A percentile compares a stretch with the other conserved stretches of the same genome.
These are phyloP conservation scores for Aleiodes testaceus DNA, from an alignment of 2,888 invertebrate genomes.

Conservation along the genomic window DNA sequence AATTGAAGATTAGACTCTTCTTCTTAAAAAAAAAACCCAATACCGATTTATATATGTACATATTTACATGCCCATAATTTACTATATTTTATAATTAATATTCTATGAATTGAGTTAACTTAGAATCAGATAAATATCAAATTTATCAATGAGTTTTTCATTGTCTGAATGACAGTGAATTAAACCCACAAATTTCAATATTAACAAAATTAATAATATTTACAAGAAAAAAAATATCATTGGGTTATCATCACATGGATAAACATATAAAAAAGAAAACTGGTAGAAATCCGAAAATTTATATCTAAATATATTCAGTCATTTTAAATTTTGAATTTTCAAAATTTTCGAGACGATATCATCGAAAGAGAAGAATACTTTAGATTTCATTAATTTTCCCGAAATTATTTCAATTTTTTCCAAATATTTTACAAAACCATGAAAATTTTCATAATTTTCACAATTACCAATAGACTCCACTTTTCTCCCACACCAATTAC, in stretches of 20 bases:
- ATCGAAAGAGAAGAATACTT: too few relatives aligned
- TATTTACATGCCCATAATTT: not conserved
- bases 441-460: too few relatives aligned
- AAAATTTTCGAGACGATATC: too few relatives aligned
- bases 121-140: not conserved
- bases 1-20: not conserved
- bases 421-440: too few relatives aligned
- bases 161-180: not conserved
- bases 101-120: not conserved
- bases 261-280: not conserved
- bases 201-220: constrained; percentile 8
- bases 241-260: constrained; percentile 27
- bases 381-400: too few relatives aligned
- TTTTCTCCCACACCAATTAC: not conserved
- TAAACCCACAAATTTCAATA: not conserved
- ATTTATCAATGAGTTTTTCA: not conserved
- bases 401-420: too few relatives aligned
- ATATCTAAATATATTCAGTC: too few relatives aligned
- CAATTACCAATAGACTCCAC: too few relatives aligned
- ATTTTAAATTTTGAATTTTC: too few relatives aligned
- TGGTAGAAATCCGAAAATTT: not conserved
- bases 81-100: not conserved
- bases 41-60: constrained; percentile 4
- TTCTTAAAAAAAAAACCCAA: not conserved
- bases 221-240: not conserved